phyloP scores from a whole-genome alignment of 2,888 invertebrate genomes.

The Galerucella calmariensis region DNA sequence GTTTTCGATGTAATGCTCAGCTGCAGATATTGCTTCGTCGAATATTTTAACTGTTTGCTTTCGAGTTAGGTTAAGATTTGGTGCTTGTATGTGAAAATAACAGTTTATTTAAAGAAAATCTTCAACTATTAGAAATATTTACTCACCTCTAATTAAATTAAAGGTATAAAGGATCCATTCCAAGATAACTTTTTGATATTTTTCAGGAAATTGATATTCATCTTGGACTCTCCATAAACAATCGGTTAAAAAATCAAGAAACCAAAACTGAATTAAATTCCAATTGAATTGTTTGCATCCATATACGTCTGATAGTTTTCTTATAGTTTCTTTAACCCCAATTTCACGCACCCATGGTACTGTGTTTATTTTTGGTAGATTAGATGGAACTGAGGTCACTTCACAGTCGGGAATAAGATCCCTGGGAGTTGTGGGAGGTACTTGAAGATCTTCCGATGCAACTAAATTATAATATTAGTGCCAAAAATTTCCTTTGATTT shows the following conservation, averaged over 20 bases:
- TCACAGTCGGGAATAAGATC: slow-evolving; percentile 17
- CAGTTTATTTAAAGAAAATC: neutral
- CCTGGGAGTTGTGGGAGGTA: slow-evolving; percentile 16
- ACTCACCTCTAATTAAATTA: slow-evolving; percentile 58
- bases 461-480: neutral
- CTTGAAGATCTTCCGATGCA: slow-evolving; percentile 1
- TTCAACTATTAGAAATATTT: no score
- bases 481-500: neutral
- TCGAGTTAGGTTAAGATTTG: slow-evolving; percentile 53
- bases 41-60: slow-evolving; percentile 58
- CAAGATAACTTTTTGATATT: slow-evolving; percentile 59
- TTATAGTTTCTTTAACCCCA: slow-evolving; percentile 58
- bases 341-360: slow-evolving; percentile 57
- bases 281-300: slow-evolving; percentile 55
- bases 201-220: slow-evolving; percentile 57
- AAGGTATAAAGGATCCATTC: slow-evolving; percentile 60
- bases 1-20: slow-evolving; percentile 57
- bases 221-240: slow-evolving; percentile 63
- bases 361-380: slow-evolving; percentile 12
- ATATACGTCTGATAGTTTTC: slow-evolving; percentile 55
- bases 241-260: slow-evolving; percentile 62
- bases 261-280: slow-evolving; percentile 62
- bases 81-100: slow-evolving; percentile 48
- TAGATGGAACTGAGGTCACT: neutral
- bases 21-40: slow-evolving; percentile 57